Evolutionary conservation across 2,888 invertebrate species (phyloP).

Genomic region (Eupithecia subfuscata): DNA sequence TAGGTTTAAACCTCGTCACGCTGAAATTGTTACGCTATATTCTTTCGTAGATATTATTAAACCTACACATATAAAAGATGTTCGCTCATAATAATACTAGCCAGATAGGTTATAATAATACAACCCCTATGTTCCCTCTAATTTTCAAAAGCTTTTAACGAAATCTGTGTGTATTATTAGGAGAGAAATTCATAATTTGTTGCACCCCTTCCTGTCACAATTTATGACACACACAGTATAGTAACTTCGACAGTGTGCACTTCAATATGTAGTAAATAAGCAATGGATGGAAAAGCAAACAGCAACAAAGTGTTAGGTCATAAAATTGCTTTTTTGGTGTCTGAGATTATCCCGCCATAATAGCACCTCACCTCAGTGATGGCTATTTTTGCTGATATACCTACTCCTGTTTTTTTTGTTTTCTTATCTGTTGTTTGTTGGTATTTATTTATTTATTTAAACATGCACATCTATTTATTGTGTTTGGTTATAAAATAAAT

Average conservation of each 20-base stretch:
- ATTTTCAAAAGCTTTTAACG: slow-evolving; percentile 29
- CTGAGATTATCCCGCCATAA: neutral
- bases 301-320: neutral
- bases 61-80: neutral
- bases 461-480: too few species aligned
- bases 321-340: neutral
- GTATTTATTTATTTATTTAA: too few species aligned
- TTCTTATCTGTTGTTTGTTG: too few species aligned
- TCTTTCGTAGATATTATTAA: neutral
- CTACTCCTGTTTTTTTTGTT: too few species aligned
- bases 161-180: slow-evolving; percentile 31
- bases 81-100: neutral
- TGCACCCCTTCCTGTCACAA: slow-evolving; percentile 33
- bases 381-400: too few species aligned
- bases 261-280: neutral
- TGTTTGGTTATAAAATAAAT: too few species aligned
- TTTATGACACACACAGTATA: slow-evolving; percentile 17
- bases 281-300: neutral
- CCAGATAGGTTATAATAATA: neutral
- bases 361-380: too few species aligned
- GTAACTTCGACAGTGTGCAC: neutral
- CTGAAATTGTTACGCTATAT: neutral
- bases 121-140: slow-evolving; percentile 6
- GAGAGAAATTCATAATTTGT: slow-evolving; percentile 33
- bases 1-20: neutral